Percentiles rank a stretch among this genome's conserved stretches.
Conservation (phyloP, 2,888 invertebrate genomes). For the Seira ritae region DNA sequence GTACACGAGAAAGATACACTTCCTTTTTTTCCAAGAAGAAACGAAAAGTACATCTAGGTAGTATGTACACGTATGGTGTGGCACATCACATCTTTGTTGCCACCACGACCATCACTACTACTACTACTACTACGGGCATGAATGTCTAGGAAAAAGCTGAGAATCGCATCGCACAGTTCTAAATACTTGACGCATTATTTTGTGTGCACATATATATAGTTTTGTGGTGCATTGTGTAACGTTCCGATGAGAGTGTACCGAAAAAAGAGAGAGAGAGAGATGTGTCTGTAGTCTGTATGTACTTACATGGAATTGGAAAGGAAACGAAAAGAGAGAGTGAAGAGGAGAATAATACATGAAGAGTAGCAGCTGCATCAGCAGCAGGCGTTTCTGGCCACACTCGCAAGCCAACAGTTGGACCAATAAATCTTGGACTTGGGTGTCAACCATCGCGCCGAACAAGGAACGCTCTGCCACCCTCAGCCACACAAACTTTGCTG, state of each 20-base stretch:
- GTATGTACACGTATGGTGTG: slow-evolving; percentile 40
- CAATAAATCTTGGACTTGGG: slow-evolving; percentile 74
- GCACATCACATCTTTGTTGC: slow-evolving; percentile 40
- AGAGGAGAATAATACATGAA: slow-evolving; percentile 61
- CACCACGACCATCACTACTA: slow-evolving; percentile 35
- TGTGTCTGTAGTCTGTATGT: not conserved
- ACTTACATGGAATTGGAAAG: slow-evolving; percentile 49
- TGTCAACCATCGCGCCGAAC: slow-evolving; percentile 73
- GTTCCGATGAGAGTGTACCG: slow-evolving; percentile 5
- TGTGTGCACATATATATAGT: not conserved
- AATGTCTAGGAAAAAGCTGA: not conserved
- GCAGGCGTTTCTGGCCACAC: slow-evolving; percentile 73
- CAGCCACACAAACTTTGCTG: slow-evolving; percentile 70
- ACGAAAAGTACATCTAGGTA: slow-evolving; percentile 38
- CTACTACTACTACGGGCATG: not conserved
- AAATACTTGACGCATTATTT: slow-evolving; percentile 15
- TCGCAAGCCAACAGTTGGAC: slow-evolving; percentile 72
- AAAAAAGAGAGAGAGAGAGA: not conserved
- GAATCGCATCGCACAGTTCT: not conserved
- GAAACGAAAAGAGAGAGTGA: slow-evolving; percentile 51
- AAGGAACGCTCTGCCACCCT: slow-evolving; percentile 74
- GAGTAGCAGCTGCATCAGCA: slow-evolving; percentile 67
- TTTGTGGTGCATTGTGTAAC: not conserved
- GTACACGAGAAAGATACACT: slow-evolving; percentile 43
- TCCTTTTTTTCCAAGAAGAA: slow-evolving; percentile 46